Conservation (phyloP, 2,113 vertebrate genomes). For the Thermophis baileyi region DNA sequence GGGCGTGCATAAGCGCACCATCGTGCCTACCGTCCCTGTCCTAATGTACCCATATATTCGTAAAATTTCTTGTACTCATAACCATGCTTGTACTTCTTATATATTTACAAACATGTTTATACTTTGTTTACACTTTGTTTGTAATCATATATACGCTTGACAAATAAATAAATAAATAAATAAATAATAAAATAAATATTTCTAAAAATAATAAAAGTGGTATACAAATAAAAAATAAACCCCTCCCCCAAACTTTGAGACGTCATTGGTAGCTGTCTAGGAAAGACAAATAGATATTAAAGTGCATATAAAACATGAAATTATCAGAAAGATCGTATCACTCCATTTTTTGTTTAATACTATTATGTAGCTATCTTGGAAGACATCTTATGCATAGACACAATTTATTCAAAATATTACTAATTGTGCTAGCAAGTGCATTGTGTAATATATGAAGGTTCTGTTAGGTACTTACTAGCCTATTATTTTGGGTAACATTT, state of each 20-base stretch:
- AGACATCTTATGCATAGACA: neutral
- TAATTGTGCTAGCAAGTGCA: conserved; percentile 9
- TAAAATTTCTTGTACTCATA: too few species aligned
- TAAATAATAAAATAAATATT: too few species aligned
- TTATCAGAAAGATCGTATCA: neutral
- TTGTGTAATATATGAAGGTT: neutral
- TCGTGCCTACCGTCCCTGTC: too few species aligned
- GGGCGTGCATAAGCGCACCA: too few species aligned
- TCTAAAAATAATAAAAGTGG: neutral
- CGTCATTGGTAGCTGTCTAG: conserved; percentile 43
- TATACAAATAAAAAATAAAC: neutral
- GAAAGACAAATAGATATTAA: conserved; percentile 45
- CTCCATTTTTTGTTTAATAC: neutral
- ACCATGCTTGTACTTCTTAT: too few species aligned
- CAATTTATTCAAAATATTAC: neutral
- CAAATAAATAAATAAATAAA: too few species aligned
- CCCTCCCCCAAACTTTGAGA: conserved; percentile 12
- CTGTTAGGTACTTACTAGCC: neutral
- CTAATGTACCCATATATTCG: too few species aligned
- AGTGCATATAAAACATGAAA: conserved; percentile 17
- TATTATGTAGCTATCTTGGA: neutral
- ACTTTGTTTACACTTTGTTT: too few species aligned
- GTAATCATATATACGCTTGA: too few species aligned
- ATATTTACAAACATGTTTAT: too few species aligned
- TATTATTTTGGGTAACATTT: neutral